Evolutionary conservation across 2,113 vertebrate species (phyloP), one percentile per base, ranked within the genome.

Genomic region (Pontoporia blainvillei): DNA sequence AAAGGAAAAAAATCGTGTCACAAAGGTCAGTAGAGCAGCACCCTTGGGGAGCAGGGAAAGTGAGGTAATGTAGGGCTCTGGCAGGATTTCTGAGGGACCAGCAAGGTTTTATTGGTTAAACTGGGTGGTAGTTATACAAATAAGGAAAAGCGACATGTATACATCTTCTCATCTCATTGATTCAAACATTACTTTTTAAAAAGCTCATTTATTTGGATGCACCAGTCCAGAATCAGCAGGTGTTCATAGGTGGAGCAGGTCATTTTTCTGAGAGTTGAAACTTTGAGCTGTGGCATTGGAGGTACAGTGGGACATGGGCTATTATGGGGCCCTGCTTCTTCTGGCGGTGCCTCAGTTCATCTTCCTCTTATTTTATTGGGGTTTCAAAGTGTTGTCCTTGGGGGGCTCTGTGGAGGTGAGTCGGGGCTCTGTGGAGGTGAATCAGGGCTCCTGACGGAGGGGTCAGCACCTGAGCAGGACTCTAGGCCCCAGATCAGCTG

Each of bases 241-340:
- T 73, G 36, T 44, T 92, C 46, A 8, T 1, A 10, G 25, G 20
- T 20, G 6, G 72, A 66, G 39, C 61, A 6, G 54, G 86, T 41
- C 9, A 39, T 29, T 73, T 44, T 69, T 66, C 82, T 41, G 27
- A 66, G 72, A 57, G 66, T 1, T 21, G 44, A 78, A 36, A 2
- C 18, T 52, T 4, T 12, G 11, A 46, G 18, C 41, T 14, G 17
- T 0, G 41, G 67, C 3, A 27, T 10, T 6, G 34, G 14, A 49
- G 29, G 61, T 4, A 13, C 14, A 0, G 5, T 1, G 54, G 57
- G 31, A 15, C 0, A 0, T 0, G 7, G 52, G 39, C 9, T 17
- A 0, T 3, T 1, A 1, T 0, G 1, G 2, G 25, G 17, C 8
- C 15, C 34, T 5, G 4, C 18, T 23, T 29, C 66, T 64, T 12